Conservation (phyloP, 2,888 invertebrate species). For the Xestia c-nigrum region DNA sequence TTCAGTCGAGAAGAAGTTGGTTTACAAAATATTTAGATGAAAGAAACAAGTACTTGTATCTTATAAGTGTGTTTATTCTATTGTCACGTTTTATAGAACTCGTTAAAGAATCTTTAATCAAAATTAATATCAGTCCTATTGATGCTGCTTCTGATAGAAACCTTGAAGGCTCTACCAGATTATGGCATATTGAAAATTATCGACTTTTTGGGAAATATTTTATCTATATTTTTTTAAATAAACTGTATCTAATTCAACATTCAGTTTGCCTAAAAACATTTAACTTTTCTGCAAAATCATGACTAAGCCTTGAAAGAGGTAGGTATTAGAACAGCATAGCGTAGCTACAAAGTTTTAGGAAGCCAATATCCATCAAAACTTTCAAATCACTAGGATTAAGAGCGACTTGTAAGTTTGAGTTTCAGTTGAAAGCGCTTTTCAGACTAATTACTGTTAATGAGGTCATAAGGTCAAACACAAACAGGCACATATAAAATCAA, state of each 20-base stretch:
- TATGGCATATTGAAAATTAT: too few species aligned
- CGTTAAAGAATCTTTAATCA: background rate
- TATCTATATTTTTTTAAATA: background rate
- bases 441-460: conserved; percentile 58
- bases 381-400: conserved; percentile 61
- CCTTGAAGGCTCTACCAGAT: background rate
- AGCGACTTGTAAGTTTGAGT: conserved; percentile 50
- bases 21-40: conserved; percentile 66
- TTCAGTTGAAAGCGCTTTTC: conserved; percentile 50
- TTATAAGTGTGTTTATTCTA: conserved; percentile 14
- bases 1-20: conserved; percentile 72
- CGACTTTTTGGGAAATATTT: background rate
- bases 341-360: conserved; percentile 52
- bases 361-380: conserved; percentile 63
- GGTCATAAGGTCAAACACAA: conserved; percentile 23
- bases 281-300: background rate
- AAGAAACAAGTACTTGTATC: conserved; percentile 26
- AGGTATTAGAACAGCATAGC: conserved; percentile 13
- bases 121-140: background rate
- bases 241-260: background rate
- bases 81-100: conserved; percentile 7
- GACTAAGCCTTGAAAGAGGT: conserved; percentile 5
- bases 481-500: background rate
- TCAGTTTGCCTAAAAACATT: background rate
- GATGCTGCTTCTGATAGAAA: background rate